Percentiles rank a stretch among this genome's conserved stretches.
Conservation (phyloP, 2,113 vertebrate genomes). For the Ovis canadensis region DNA sequence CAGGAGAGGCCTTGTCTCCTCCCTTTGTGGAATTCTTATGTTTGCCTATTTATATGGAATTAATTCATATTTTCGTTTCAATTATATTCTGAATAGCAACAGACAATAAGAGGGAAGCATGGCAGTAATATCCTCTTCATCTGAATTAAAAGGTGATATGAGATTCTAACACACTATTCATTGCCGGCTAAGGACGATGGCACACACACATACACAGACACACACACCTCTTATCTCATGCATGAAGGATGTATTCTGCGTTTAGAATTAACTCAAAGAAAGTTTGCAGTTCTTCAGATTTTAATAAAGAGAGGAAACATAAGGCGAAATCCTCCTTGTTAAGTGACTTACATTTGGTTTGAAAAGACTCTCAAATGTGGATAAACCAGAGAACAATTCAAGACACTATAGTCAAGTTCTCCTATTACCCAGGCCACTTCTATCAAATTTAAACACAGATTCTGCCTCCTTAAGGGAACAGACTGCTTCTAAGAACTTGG, state of each 20-base stretch:
- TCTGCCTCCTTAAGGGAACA: slow-evolving; percentile 25
- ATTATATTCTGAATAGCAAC: neutral
- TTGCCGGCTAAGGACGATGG: no score
- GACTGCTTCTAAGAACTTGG: slow-evolving; percentile 39
- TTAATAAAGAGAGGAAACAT: slow-evolving; percentile 26
- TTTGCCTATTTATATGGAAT: neutral
- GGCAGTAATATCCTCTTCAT: neutral
- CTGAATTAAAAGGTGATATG: neutral
- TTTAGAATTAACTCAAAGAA: slow-evolving; percentile 36
- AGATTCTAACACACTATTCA: neutral
- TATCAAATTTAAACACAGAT: slow-evolving; percentile 34
- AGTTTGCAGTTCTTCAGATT: neutral
- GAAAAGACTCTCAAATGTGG: neutral
- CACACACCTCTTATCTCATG: neutral
- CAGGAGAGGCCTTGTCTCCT: neutral
- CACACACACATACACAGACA: neutral
- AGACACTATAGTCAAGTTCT: neutral
- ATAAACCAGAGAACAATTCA: slow-evolving; percentile 15
- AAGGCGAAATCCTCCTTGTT: neutral
- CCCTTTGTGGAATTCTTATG: neutral
- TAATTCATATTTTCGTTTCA: neutral
- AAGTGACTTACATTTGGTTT: neutral
- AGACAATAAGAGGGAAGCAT: neutral
- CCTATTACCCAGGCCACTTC: neutral
- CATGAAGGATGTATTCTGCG: neutral